Percentiles rank a stretch among this genome's conserved stretches.
phyloP scores from a whole-genome alignment of 1,140 invertebrate species.

The Drosophila tristis region DNA sequence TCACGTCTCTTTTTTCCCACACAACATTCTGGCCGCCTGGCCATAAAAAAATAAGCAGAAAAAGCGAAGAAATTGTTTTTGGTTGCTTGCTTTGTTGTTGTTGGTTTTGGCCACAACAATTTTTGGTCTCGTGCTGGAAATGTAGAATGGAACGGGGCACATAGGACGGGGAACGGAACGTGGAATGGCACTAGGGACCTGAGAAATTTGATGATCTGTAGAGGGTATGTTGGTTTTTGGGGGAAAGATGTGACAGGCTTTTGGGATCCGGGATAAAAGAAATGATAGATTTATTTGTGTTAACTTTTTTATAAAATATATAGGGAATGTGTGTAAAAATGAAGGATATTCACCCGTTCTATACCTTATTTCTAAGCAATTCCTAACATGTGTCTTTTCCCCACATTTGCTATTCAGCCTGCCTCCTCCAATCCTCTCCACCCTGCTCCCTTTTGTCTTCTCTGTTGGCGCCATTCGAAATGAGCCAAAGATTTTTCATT shows the following conservation, averaged over 20 bases:
- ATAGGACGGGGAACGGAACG: too few relatives aligned
- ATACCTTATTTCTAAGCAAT: neutral
- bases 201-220: slow-evolving; percentile 30
- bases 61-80: slow-evolving; percentile 18
- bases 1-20: slow-evolving; percentile 12
- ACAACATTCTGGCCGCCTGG: slow-evolving; percentile 16
- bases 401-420: slow-evolving; percentile 9
- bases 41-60: slow-evolving; percentile 11
- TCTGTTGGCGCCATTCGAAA: slow-evolving; percentile 52
- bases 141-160: too few relatives aligned
- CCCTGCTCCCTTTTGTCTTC: slow-evolving; percentile 1
- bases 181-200: too few relatives aligned
- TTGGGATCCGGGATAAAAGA: too few relatives aligned
- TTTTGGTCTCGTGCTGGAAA: slow-evolving; percentile 47
- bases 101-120: slow-evolving; percentile 17
- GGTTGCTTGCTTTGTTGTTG: neutral
- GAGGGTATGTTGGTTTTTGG: slow-evolving; percentile 16
- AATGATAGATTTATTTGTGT: too few relatives aligned
- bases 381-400: neutral
- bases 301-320: neutral
- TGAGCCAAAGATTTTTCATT: slow-evolving; percentile 30
- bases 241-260: neutral
- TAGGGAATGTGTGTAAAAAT: too few relatives aligned
- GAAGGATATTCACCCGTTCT: neutral
- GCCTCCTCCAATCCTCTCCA: neutral